Percentiles rank a stretch among this genome's conserved stretches.
These are phyloP conservation scores for Pristionchus fissidentatus DNA, from an alignment of 2,888 invertebrate species.

Conservation along the genomic window DNA sequence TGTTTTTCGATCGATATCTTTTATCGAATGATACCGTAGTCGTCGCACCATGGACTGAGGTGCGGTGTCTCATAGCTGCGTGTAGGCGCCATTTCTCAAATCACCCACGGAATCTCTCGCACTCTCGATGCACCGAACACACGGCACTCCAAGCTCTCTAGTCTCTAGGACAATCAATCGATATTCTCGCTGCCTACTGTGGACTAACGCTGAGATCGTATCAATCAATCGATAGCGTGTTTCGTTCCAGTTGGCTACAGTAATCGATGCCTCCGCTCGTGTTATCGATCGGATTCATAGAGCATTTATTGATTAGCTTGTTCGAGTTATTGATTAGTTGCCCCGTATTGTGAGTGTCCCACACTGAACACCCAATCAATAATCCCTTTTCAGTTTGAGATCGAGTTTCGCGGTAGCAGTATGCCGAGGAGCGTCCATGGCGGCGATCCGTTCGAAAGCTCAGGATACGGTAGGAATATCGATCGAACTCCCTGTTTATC, in stretches of 20 bases:
- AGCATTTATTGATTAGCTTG: slow-evolving; percentile 42
- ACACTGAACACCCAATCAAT: not conserved
- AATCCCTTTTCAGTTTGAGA: slow-evolving; percentile 76
- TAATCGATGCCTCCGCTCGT: slow-evolving; percentile 36
- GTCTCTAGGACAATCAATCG: not conserved
- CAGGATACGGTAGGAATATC: slow-evolving; percentile 44
- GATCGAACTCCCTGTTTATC: too few species aligned
- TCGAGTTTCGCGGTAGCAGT: slow-evolving; percentile 77
- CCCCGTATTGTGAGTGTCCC: slow-evolving; percentile 31
- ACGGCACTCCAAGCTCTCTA: not conserved
- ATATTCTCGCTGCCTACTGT: slow-evolving; percentile 32
- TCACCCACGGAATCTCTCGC: slow-evolving; percentile 28
- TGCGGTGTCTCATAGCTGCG: slow-evolving; percentile 38
- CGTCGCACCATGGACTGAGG: slow-evolving; percentile 41
- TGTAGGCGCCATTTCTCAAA: slow-evolving; percentile 34
- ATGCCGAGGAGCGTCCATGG: slow-evolving; percentile 55
- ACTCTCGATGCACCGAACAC: slow-evolving; percentile 36
- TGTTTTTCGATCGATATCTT: slow-evolving; percentile 40
- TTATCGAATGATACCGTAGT: slow-evolving; percentile 38
- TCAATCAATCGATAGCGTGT: slow-evolving; percentile 36
- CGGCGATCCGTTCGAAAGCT: slow-evolving; percentile 37
- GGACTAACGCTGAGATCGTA: slow-evolving; percentile 39
- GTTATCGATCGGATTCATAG: too few species aligned
- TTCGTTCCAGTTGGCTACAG: slow-evolving; percentile 41
- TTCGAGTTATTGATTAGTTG: slow-evolving; percentile 34